A percentile compares a stretch with the other conserved stretches of the same genome.
These are phyloP conservation scores for Pegea sp. DNA, from an alignment of 23 tunicate species.

Conservation along the genomic window DNA sequence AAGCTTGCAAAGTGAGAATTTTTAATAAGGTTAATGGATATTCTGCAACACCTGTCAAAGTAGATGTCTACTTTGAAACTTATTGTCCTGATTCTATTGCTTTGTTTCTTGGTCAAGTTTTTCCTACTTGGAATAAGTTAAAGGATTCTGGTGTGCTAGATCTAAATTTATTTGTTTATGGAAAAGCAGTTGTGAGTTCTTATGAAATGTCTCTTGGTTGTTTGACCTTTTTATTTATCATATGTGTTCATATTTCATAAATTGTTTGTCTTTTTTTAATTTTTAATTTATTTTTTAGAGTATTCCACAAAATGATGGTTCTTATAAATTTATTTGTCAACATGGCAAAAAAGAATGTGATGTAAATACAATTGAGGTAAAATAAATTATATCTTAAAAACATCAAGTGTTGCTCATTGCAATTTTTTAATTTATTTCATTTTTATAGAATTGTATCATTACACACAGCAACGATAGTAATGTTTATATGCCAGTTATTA, in stretches of 20 bases:
- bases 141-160: constrained; percentile 8
- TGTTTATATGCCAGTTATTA: constrained; percentile 6
- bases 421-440: not conserved
- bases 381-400: not conserved
- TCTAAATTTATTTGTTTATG: constrained; percentile 11
- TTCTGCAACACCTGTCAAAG: constrained; percentile 11
- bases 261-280: no score
- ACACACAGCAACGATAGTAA: not conserved
- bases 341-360: constrained; percentile 36
- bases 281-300: no score
- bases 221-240: no score
- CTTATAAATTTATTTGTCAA: constrained; percentile 16
- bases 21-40: no score
- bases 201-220: no score
- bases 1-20: no score
- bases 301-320: constrained; percentile 2
- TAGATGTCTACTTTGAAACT: constrained; percentile 29
- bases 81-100: constrained; percentile 47
- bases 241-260: no score
- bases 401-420: not conserved
- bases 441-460: constrained; percentile 8
- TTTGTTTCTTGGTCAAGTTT: constrained; percentile 13
- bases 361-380: constrained; percentile 31
- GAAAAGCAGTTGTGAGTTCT: constrained; percentile 44
- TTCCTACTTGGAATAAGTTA: constrained; percentile 19